These are phyloP conservation scores for Hexactinellida sp. DNA, from an alignment of 37 sponge, comb jelly and placozoan genomes.

Conservation along the genomic window DNA sequence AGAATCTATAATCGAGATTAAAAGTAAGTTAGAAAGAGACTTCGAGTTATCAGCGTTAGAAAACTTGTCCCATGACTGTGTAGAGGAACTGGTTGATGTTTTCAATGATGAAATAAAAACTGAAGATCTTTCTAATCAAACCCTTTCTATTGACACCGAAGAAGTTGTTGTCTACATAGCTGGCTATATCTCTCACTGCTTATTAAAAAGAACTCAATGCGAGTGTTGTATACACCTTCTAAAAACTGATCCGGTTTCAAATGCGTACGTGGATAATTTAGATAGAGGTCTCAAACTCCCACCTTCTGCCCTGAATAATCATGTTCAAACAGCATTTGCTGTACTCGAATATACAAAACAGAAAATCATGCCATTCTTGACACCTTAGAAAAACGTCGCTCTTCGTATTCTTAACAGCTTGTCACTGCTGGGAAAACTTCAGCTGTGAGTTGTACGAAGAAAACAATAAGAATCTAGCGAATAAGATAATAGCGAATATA, in stretches of 20 bases:
- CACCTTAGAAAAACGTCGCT: neutral
- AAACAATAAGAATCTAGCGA: neutral
- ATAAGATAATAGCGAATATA: neutral
- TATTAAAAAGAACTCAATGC: neutral
- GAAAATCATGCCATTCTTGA: neutral
- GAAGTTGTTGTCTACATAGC: neutral
- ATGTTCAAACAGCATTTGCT: neutral
- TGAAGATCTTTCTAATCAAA: neutral
- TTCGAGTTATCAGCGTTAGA: neutral
- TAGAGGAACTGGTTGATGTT: neutral
- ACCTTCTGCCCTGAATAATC: conserved; percentile 5
- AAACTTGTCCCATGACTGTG: neutral
- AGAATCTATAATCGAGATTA: neutral
- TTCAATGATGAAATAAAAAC: neutral
- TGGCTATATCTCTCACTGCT: neutral
- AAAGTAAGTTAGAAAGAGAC: neutral
- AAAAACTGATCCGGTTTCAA: neutral
- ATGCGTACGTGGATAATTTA: neutral
- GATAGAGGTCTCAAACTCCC: neutral
- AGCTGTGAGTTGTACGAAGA: neutral
- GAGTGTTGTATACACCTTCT: neutral
- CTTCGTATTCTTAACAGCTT: neutral
- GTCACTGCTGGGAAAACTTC: neutral
- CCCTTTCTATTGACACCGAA: neutral
- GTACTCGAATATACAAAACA: neutral